Evolutionary conservation across 2,797 vertebrate genomes (phyloP).

Genomic region (Danionella dracula): DNA sequence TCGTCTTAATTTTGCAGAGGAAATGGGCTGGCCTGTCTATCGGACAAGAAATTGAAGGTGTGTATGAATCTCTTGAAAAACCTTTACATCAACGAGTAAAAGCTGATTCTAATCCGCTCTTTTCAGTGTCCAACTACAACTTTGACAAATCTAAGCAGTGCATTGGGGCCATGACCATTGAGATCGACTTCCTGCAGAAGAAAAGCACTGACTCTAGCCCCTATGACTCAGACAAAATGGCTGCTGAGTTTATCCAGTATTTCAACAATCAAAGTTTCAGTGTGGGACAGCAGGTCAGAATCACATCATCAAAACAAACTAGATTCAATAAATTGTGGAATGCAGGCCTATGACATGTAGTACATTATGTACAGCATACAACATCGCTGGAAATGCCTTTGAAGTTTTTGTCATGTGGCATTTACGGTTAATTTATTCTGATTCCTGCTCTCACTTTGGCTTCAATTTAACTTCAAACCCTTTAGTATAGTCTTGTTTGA

Average conservation of each 20-base stretch:
- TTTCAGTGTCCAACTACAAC: conserved; percentile 80
- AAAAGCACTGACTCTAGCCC: conserved; percentile 91
- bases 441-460: too few species aligned
- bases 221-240: conserved; percentile 96
- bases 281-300: conserved; percentile 84
- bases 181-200: conserved; percentile 97
- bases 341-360: too few species aligned
- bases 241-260: conserved; percentile 91
- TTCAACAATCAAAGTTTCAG: conserved; percentile 94
- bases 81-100: conserved; percentile 17
- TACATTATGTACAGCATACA: too few species aligned
- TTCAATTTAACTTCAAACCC: too few species aligned
- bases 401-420: too few species aligned
- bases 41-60: conserved; percentile 94
- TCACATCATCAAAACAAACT: background rate
- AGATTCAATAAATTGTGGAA: too few species aligned
- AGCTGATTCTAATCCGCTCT: fast-evolving
- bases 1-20: conserved; percentile 66
- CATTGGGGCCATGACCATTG: conserved; percentile 90
- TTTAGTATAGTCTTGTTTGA: too few species aligned
- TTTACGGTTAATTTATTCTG: too few species aligned
- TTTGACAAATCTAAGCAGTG: conserved; percentile 95
- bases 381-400: too few species aligned
- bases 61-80: conserved; percentile 9
- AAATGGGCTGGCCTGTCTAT: conserved; percentile 98